Evolutionary conservation across 92 coral and sea anemone species (phyloP).

Genomic region (Montipora capitata): DNA sequence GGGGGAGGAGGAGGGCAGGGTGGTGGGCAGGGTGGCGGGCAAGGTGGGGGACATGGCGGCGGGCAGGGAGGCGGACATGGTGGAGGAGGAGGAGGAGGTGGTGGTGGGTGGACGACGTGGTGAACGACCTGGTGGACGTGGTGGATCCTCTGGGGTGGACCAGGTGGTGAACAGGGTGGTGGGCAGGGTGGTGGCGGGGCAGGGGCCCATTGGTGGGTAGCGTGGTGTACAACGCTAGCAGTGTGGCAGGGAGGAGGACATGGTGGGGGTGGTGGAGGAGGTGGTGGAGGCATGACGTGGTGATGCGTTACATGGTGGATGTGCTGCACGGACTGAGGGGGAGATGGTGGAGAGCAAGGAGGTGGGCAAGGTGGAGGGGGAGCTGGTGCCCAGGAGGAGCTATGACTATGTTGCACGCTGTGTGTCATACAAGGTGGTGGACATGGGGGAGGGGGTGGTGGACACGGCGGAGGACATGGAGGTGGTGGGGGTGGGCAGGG

Average conservation of each 20-base stretch:
- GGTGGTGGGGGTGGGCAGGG: slow-evolving; percentile 85
- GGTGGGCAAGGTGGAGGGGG: slow-evolving; percentile 89
- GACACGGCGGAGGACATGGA: slow-evolving; percentile 74
- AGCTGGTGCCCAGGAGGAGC: slow-evolving; percentile 79
- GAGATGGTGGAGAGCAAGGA: slow-evolving; percentile 79
- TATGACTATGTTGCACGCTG: slow-evolving; percentile 59
- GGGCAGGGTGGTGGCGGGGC: slow-evolving; percentile 86
- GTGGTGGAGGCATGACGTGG: slow-evolving; percentile 84
- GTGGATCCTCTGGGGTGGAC: slow-evolving; percentile 88
- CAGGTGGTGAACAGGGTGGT: slow-evolving; percentile 80
- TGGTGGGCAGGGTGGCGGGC: slow-evolving; percentile 84
- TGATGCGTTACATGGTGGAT: slow-evolving; percentile 77
- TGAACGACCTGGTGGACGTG: slow-evolving; percentile 89
- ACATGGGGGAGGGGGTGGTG: slow-evolving; percentile 80
- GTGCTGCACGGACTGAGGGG: slow-evolving; percentile 80
- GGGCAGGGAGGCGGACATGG: slow-evolving; percentile 83
- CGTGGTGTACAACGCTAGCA: slow-evolving; percentile 55
- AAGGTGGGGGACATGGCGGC: slow-evolving; percentile 34
- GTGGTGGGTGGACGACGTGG: slow-evolving; percentile 93
- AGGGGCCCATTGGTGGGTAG: slow-evolving; percentile 86
- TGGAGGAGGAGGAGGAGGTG: slow-evolving; percentile 67
- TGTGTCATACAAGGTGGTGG: slow-evolving; percentile 78
- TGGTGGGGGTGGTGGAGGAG: slow-evolving; percentile 89
- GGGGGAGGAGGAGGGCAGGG: slow-evolving; percentile 80
- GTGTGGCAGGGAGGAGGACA: slow-evolving; percentile 91